These are phyloP conservation scores for Melipona bicolor DNA, from an alignment of 2,888 invertebrate species.

Conservation along the genomic window DNA sequence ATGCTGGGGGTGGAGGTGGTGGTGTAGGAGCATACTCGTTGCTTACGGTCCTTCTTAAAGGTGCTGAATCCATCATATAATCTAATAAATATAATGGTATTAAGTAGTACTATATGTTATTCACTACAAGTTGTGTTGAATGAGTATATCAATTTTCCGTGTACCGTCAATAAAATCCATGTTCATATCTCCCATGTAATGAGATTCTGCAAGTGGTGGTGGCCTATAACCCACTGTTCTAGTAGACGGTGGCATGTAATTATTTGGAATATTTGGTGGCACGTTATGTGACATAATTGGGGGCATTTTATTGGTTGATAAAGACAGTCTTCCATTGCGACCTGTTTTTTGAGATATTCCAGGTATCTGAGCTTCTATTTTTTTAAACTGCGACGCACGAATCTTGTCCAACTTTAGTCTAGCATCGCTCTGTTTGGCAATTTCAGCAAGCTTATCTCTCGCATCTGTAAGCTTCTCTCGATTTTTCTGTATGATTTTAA, in stretches of 20 bases:
- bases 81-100: constrained; percentile 62
- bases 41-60: constrained; percentile 81
- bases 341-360: constrained; percentile 85
- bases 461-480: constrained; percentile 91
- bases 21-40: constrained; percentile 82
- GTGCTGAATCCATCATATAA: constrained; percentile 77
- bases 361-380: constrained; percentile 83
- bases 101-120: constrained; percentile 3
- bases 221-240: constrained; percentile 76
- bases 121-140: background rate
- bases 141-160: background rate
- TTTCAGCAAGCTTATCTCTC: constrained; percentile 91
- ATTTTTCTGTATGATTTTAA: constrained; percentile 92
- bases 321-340: constrained; percentile 85
- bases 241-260: constrained; percentile 69
- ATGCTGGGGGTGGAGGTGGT: constrained; percentile 82
- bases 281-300: constrained; percentile 54
- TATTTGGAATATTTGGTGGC: constrained; percentile 61
- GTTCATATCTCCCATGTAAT: constrained; percentile 75
- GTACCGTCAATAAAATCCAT: constrained; percentile 78
- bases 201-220: constrained; percentile 72
- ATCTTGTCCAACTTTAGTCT: constrained; percentile 89
- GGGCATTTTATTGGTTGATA: constrained; percentile 84
- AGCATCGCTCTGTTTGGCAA: constrained; percentile 91
- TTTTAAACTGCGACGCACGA: constrained; percentile 83